Percentiles rank a stretch among this genome's conserved stretches.
Conservation (phyloP, 2,113 vertebrate genomes). For the Larimichthys crocea region DNA sequence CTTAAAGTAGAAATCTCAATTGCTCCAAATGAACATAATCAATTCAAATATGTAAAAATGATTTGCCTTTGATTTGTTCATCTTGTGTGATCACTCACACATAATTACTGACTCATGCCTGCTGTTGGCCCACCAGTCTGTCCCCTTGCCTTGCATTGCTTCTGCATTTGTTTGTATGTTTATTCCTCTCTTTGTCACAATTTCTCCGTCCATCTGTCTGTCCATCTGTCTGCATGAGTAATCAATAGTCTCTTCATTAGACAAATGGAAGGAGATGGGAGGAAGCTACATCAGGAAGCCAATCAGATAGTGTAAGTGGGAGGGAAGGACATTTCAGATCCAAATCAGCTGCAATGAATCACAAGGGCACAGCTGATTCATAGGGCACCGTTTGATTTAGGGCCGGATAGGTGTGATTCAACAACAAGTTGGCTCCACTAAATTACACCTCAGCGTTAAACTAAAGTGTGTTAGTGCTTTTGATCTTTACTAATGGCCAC, state of each 20-base stretch:
- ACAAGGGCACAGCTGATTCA: conserved; percentile 78
- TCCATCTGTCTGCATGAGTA: conserved; percentile 64
- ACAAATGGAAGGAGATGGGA: conserved; percentile 75
- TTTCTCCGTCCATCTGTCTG: conserved; percentile 57
- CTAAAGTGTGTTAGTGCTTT: background rate
- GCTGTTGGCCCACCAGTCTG: background rate
- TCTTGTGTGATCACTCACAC: background rate
- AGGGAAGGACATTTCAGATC: conserved; percentile 76
- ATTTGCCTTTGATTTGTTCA: background rate
- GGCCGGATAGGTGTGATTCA: conserved; percentile 57
- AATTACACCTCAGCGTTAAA: conserved; percentile 36
- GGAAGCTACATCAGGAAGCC: conserved; percentile 70
- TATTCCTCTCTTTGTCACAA: conserved; percentile 35
- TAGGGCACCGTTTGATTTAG: conserved; percentile 68
- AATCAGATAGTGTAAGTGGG: conserved; percentile 74
- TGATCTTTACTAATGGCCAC: conserved; percentile 57
- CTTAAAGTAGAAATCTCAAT: background rate
- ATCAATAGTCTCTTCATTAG: conserved; percentile 81
- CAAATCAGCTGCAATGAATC: conserved; percentile 74
- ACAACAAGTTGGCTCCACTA: conserved; percentile 49
- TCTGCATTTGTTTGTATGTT: conserved; percentile 32
- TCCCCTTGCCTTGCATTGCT: background rate
- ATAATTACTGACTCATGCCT: conserved; percentile 14
- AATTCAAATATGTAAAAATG: background rate
- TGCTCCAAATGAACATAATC: background rate